Evolutionary conservation across 2,888 invertebrate species (phyloP), one percentile per base, ranked within the genome.

Genomic region (Hirudinaria manillensis): DNA sequence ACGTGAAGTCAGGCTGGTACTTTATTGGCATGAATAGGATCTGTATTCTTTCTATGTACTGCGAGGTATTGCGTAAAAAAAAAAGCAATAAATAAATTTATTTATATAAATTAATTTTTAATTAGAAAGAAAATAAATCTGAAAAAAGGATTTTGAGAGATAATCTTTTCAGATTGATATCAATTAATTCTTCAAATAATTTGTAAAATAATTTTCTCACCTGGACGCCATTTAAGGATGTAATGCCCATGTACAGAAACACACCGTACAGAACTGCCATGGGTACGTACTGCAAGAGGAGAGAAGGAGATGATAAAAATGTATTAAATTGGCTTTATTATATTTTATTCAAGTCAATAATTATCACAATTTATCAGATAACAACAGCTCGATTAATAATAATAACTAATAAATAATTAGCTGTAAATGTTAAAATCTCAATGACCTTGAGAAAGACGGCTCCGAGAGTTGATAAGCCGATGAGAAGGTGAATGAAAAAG

Each of bases 1-100:
- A 97, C 91, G 94, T 94, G 84, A 93, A 93, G 84, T 97, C 96
- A 0, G 96, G 96, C 83, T 97, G 96, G 87, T 96, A 96, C 85
- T 97, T 97, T 82, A 65, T 92, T 29, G 96, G 96, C 95, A 96
- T 97, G 77, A 97, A 90, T 89, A 97, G 91, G 76, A 97, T 93
- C 78, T 94, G 86, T 73, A 97, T 91, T 79, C 96, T 89, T 83
- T 97, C 94, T 84, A 94, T 94, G 87, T 97, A 93, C 85, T 96
- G 85, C 16, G 6, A 16, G 16, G n/a, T 96, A 96, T 79, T 53
- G 16, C 13, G 24, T n/a, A n/a, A n/a, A n/a, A n/a, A n/a, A n/a
- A 19, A 55, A 55, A 55, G 21, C 55, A 55, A 55, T 21, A 65
- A 65, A 4, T 29, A 27, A 32, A 68, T 68, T 68, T 13, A 36